Percentiles rank a stretch among this genome's conserved stretches.
phyloP scores from a whole-genome alignment of 2,113 vertebrate species.

The Mormoops blainvillei region DNA sequence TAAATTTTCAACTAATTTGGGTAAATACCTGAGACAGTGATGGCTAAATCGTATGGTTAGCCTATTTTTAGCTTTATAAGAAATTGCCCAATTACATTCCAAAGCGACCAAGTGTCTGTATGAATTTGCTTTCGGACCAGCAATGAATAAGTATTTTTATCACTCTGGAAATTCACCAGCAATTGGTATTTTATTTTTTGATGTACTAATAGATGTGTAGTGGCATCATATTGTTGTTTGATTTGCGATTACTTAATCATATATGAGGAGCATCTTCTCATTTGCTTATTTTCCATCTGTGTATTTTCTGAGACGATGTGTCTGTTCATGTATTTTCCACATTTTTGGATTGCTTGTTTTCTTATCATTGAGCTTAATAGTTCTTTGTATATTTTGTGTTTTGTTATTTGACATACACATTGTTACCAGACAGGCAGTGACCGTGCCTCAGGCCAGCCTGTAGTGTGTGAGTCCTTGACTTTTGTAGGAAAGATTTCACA shows the following conservation, averaged over 20 bases:
- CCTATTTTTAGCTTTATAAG: not conserved
- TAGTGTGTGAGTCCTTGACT: no score
- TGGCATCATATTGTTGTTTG: not conserved
- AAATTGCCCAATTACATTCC: not conserved
- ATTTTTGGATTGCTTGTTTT: not conserved
- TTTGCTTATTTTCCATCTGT: not conserved
- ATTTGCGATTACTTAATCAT: not conserved
- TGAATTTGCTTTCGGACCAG: not conserved
- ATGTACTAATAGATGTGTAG: not conserved
- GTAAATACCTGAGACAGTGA: not conserved
- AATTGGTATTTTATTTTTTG: not conserved
- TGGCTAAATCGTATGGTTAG: not conserved
- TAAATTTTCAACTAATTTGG: not conserved
- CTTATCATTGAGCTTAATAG: not conserved
- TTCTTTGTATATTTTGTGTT: not conserved
- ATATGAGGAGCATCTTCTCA: not conserved
- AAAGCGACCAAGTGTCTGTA: not conserved
- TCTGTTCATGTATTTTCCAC: not conserved
- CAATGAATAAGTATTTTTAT: not conserved
- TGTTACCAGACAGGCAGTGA: no score
- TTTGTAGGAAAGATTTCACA: no score
- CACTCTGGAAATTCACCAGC: not conserved
- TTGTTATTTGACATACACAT: not conserved
- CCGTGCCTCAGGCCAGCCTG: no score
- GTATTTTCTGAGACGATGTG: not conserved